Conservation (phyloP, 1,140 invertebrate species). For the Bombus cullumanus region DNA sequence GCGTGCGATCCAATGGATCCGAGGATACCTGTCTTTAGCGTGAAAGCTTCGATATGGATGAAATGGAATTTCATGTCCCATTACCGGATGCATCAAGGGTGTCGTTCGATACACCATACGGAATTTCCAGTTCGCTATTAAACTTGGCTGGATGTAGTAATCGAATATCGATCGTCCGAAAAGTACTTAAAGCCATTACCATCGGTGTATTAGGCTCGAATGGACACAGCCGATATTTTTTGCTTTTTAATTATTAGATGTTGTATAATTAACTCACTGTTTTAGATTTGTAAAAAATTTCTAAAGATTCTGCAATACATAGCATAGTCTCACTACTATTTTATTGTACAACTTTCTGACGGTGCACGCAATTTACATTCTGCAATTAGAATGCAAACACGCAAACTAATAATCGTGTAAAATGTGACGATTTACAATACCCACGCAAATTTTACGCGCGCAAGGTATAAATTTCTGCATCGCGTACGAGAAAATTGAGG, state of each 20-base stretch:
- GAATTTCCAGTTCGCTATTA: background rate
- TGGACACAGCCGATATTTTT: background rate
- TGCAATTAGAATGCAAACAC: background rate
- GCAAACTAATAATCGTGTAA: background rate
- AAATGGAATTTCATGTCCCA: conserved; percentile 22
- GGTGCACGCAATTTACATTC: no score
- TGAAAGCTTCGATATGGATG: background rate
- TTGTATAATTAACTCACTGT: background rate
- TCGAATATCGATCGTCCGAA: background rate
- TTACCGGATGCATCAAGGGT: background rate
- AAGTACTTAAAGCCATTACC: background rate
- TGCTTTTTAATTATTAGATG: background rate
- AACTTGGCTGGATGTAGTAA: background rate
- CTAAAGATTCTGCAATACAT: no score
- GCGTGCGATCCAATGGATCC: conserved; percentile 33
- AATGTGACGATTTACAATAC: background rate
- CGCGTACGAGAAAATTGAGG: background rate
- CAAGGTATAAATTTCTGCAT: no score
- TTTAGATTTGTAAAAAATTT: background rate
- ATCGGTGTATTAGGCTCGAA: background rate
- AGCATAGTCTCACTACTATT: no score
- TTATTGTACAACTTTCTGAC: background rate
- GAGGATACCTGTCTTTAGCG: background rate
- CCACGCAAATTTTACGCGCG: background rate
- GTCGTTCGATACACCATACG: background rate